Conservation (phyloP, 2,797 vertebrate genomes). For the Micrastur ruficollis region DNA sequence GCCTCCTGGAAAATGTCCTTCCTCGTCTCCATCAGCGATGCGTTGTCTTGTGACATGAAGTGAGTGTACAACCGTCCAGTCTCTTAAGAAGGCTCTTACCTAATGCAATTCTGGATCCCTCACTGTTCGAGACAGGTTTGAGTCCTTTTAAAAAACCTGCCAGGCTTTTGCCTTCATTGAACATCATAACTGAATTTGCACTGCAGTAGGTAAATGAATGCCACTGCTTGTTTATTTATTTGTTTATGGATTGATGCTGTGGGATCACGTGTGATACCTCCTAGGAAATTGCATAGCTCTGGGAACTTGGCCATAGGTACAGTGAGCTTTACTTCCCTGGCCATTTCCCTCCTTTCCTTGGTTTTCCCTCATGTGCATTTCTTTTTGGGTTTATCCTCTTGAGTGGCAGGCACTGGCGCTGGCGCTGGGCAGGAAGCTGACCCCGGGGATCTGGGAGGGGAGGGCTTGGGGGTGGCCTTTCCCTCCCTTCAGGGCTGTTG, state of each 20-base stretch:
- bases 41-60: neutral
- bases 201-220: neutral
- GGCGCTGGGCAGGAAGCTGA: neutral
- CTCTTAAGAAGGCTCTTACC: neutral
- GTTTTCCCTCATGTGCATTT: neutral
- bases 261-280: neutral
- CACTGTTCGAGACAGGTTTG: neutral
- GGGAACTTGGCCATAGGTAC: neutral
- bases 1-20: neutral
- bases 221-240: neutral
- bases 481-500: neutral
- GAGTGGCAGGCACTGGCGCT: neutral
- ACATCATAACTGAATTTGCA: neutral
- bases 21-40: rapidly evolving
- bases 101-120: neutral
- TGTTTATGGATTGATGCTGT: neutral
- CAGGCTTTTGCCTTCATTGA: neutral
- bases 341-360: neutral
- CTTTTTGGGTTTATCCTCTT: neutral
- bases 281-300: neutral
- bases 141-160: neutral
- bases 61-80: neutral
- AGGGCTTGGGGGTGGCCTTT: neutral
- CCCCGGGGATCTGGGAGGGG: neutral
- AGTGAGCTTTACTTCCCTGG: neutral